A percentile compares a stretch with the other conserved stretches of the same genome.
These are phyloP conservation scores for Atta texana DNA, from an alignment of 1,140 invertebrate species.

Conservation along the genomic window DNA sequence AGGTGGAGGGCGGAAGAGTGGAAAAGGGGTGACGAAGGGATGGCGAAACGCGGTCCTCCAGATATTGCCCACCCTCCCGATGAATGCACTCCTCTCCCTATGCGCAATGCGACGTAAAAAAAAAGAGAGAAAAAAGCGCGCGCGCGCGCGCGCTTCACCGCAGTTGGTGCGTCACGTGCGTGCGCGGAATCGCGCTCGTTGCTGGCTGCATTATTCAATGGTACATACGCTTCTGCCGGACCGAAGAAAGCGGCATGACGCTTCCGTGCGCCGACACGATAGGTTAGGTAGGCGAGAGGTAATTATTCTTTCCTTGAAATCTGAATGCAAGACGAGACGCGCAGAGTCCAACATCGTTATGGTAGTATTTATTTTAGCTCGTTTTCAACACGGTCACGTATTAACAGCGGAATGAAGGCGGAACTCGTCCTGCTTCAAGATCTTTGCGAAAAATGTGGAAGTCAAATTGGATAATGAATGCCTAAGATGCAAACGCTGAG, in stretches of 20 bases:
- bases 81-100: conserved; percentile 79
- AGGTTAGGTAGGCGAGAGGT: conserved; percentile 16
- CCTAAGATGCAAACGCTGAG: background rate
- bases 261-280: conserved; percentile 31
- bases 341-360: background rate
- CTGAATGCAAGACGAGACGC: background rate
- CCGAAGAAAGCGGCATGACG: conserved; percentile 7
- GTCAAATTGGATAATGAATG: background rate
- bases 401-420: background rate
- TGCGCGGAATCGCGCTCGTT: conserved; percentile 30
- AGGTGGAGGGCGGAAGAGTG: conserved; percentile 43
- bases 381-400: background rate
- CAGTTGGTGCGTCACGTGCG: conserved; percentile 57
- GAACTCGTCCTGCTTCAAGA: background rate
- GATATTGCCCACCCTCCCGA: conserved; percentile 76
- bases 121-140: background rate
- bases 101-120: conserved; percentile 41
- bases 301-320: conserved; percentile 59
- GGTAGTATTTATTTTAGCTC: conserved; percentile 35
- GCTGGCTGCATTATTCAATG: conserved; percentile 61
- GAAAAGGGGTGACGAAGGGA: conserved; percentile 33
- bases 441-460: background rate
- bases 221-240: conserved; percentile 24
- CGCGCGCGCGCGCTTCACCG: conserved; percentile 41
- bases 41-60: conserved; percentile 77